Evolutionary conservation across 2,113 vertebrate species (phyloP), one percentile per base, ranked within the genome.

Genomic region (Rousettus leschenaultii): DNA sequence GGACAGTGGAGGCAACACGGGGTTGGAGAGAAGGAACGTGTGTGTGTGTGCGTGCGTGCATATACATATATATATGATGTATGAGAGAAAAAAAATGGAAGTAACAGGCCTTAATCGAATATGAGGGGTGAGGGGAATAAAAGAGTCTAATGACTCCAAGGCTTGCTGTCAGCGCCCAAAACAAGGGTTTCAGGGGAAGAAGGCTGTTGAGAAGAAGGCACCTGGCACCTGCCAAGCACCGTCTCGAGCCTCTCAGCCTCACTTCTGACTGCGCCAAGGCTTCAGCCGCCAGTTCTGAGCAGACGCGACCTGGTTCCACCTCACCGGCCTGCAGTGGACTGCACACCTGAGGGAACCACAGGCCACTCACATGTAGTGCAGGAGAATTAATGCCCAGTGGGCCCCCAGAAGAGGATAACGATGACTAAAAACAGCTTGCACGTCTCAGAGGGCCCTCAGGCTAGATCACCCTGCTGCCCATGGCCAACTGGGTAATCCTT

Each of bases 41-140:
- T 55, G 6, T 55, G 53, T 45, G 2, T 45, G 45, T 45, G 10
- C 12, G 45, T 45, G 45, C 12, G 45, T 45, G 45, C 9, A 9
- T 45, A 9, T 45, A 7, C 6, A 6, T 40, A 6, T 40, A 6
- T 43, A 7, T 43, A 7, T 45, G 10, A 45, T 2, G 0, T 45
- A 45, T 45, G 26, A 75, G 65, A 70, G 73, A 78, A n/a, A 18
- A 83, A 83, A 65, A 51, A 38, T 40, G 18, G 35, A 70, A 84
- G 48, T 55, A 71, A 48, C 7, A 13, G 14, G 4, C 55, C 35
- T 63, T 79, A 51, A 59, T 68, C 28, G 1, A 3, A 65, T 57
- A 33, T 21, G n/a, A 71, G 3, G 4, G 26, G 2, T 19, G 2
- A 94, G 24, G 43, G 16, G 88, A 90, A 33, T 80, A 59, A 40